A percentile compares a stretch with the other conserved stretches of the same genome.
Conservation (phyloP, 2,113 vertebrate species). For the Austrofundulus limnaeus region DNA sequence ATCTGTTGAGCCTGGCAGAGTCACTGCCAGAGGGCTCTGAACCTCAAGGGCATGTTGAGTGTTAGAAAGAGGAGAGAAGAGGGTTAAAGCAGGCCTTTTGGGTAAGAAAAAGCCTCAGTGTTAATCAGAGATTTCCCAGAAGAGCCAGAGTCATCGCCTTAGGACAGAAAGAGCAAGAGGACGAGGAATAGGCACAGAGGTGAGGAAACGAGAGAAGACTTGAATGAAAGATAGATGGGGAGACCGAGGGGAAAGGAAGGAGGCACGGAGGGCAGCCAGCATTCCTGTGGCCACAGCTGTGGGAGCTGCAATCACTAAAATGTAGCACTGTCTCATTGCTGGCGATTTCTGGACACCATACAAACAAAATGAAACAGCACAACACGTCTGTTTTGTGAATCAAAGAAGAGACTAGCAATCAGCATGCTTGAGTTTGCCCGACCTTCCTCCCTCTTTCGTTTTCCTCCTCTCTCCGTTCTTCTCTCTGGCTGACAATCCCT, state of each 20-base stretch:
- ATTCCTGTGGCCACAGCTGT: conserved; percentile 80
- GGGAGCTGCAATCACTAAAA: conserved; percentile 77
- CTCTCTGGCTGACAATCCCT: conserved; percentile 47
- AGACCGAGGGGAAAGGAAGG: conserved; percentile 59
- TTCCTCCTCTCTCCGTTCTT: conserved; percentile 47
- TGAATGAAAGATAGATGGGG: conserved; percentile 59
- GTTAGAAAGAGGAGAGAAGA: conserved; percentile 26
- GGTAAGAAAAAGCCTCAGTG: conserved; percentile 53
- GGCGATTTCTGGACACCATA: conserved; percentile 73
- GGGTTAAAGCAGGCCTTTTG: conserved; percentile 32
- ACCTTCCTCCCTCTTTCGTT: conserved; percentile 45
- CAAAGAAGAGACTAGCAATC: conserved; percentile 75
- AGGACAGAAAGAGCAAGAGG: conserved; percentile 47
- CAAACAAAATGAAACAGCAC: conserved; percentile 76
- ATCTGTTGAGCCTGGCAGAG: conserved; percentile 23
- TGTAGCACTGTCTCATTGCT: conserved; percentile 67
- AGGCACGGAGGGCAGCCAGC: conserved; percentile 57
- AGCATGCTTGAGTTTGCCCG: conserved; percentile 63
- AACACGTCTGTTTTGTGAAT: conserved; percentile 76
- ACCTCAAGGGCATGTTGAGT: not conserved
- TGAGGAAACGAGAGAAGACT: conserved; percentile 70
- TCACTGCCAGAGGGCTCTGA: conserved; percentile 25
- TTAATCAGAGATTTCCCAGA: conserved; percentile 72
- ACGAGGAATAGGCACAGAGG: conserved; percentile 49
- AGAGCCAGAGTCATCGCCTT: conserved; percentile 60